Percentiles rank a stretch among this genome's conserved stretches.
These are phyloP conservation scores for Macropis europaea DNA, from an alignment of 2,888 invertebrate genomes.

Conservation along the genomic window DNA sequence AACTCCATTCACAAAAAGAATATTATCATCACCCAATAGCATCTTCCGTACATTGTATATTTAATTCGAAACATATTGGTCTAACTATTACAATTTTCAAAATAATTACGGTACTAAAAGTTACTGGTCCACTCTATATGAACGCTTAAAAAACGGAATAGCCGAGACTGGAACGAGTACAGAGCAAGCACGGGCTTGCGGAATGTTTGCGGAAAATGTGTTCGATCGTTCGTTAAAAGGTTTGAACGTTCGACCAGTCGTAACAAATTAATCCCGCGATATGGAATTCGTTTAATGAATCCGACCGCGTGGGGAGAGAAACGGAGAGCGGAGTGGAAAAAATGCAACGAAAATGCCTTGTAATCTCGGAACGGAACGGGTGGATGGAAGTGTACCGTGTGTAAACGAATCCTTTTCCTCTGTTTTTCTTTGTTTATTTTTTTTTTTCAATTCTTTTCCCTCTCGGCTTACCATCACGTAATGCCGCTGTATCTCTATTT, in stretches of 20 bases:
- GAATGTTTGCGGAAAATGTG: too few species aligned
- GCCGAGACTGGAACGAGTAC: not conserved
- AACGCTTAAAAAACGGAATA: slow-evolving; percentile 5
- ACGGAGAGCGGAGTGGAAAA: slow-evolving; percentile 8
- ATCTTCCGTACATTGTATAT: too few species aligned
- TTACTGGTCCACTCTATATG: too few species aligned
- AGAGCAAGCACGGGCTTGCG: not conserved
- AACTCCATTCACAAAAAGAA: too few species aligned
- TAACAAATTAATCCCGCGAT: slow-evolving; percentile 7
- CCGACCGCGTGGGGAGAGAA: not conserved
- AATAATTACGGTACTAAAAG: too few species aligned
- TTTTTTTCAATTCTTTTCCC: not conserved
- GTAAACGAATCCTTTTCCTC: slow-evolving; percentile 27
- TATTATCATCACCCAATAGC: too few species aligned
- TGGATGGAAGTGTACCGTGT: slow-evolving; percentile 5
- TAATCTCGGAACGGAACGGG: slow-evolving; percentile 35
- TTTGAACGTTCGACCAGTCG: not conserved
- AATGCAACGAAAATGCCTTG: slow-evolving; percentile 3
- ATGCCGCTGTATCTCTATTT: slow-evolving; percentile 94
- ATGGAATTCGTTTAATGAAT: not conserved
- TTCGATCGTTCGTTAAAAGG: not conserved
- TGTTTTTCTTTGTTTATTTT: slow-evolving; percentile 29
- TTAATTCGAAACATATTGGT: too few species aligned
- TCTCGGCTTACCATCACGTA: slow-evolving; percentile 89
- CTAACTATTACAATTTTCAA: too few species aligned